phyloP scores from a whole-genome alignment of 2,797 vertebrate genomes.

The Mionectes olivaceus region DNA sequence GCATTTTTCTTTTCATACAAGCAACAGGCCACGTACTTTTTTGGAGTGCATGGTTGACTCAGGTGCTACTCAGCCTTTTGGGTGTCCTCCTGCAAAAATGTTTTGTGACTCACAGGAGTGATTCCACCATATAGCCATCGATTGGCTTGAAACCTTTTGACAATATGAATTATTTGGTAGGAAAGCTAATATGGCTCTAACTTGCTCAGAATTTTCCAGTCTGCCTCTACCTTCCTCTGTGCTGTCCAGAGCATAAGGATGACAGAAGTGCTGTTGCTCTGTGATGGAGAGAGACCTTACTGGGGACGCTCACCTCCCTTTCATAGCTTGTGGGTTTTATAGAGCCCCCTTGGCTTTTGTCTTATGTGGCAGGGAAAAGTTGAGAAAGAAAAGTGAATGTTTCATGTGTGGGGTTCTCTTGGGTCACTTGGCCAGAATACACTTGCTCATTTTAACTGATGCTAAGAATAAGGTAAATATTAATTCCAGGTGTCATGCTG shows the following conservation, averaged over 20 bases:
- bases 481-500: background rate
- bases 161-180: background rate
- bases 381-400: background rate
- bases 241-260: background rate
- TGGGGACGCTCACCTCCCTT: background rate
- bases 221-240: background rate
- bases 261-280: background rate
- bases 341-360: background rate
- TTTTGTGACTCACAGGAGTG: background rate
- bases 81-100: background rate
- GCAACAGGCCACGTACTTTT: background rate
- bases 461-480: conserved; percentile 39
- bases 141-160: background rate
- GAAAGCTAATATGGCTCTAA: background rate
- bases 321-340: background rate
- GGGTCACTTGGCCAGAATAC: background rate
- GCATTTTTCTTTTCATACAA: background rate
- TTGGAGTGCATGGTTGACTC: background rate
- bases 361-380: background rate
- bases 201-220: background rate
- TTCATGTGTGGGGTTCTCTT: background rate
- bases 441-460: background rate
- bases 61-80: background rate
- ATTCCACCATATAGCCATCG: background rate
- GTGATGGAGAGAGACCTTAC: background rate